A percentile compares a stretch with the other conserved stretches of the same genome.
These are phyloP conservation scores for Tyto alba DNA, from an alignment of 2,113 vertebrate species.

Conservation along the genomic window DNA sequence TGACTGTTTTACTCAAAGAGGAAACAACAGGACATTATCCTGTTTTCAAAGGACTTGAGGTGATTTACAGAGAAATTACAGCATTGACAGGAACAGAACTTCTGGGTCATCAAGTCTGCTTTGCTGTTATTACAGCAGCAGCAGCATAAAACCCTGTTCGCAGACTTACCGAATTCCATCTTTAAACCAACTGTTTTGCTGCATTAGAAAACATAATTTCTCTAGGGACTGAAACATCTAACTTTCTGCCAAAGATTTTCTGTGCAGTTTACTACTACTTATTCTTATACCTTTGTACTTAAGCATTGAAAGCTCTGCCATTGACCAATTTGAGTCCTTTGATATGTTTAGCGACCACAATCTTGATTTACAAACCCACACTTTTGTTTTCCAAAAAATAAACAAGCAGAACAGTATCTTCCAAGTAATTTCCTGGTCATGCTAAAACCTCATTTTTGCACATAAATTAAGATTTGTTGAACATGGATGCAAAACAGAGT, in stretches of 20 bases:
- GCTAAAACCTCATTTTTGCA: not conserved
- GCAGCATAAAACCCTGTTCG: not conserved
- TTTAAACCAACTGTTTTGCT: not conserved
- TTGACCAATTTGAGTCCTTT: not conserved
- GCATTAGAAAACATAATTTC: not conserved
- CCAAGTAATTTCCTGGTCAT: not conserved
- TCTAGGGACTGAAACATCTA: not conserved
- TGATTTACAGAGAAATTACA: not conserved
- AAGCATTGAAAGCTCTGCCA: not conserved
- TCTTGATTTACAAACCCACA: not conserved
- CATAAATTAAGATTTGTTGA: not conserved
- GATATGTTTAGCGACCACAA: not conserved
- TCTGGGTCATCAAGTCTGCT: not conserved
- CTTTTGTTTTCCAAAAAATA: not conserved
- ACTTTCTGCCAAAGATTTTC: not conserved
- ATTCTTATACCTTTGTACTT: not conserved
- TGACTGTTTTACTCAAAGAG: not conserved
- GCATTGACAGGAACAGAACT: not conserved
- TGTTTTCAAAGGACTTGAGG: not conserved
- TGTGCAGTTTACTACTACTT: not conserved
- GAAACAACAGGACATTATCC: not conserved
- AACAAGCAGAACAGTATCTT: not conserved
- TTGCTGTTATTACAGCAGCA: not conserved
- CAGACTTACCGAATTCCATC: not conserved
- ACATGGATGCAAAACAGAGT: not conserved